These are phyloP conservation scores for Baccha elongata DNA, from an alignment of 2,888 invertebrate species.

Conservation along the genomic window DNA sequence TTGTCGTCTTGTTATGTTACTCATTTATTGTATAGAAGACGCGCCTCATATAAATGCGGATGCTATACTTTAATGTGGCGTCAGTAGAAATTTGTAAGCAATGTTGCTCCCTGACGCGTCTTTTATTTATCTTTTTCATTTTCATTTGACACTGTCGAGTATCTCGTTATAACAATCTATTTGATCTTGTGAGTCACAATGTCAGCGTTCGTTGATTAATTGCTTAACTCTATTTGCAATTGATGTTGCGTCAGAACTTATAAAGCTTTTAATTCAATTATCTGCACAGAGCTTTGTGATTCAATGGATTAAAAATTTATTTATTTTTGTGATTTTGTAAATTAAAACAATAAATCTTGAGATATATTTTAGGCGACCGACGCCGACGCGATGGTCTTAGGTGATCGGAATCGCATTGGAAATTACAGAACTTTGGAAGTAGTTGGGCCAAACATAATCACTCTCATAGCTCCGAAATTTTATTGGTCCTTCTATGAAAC, in stretches of 20 bases:
- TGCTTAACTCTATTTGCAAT: conserved; percentile 28
- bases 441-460: no score
- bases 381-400: no score
- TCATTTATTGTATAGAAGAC: conserved; percentile 5
- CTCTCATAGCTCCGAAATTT: no score
- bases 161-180: conserved; percentile 35
- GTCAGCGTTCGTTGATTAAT: conserved; percentile 72
- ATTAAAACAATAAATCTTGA: no score
- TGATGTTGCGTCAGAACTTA: conserved; percentile 16
- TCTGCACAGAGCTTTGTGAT: background rate
- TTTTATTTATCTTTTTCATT: background rate
- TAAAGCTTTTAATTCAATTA: conserved; percentile 29
- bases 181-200: conserved; percentile 72
- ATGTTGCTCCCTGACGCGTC: conserved; percentile 13
- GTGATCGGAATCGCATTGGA: no score
- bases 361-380: no score
- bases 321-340: no score
- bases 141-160: conserved; percentile 9
- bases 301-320: background rate
- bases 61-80: conserved; percentile 15
- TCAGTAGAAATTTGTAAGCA: conserved; percentile 11
- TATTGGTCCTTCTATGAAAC: no score
- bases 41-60: conserved; percentile 15
- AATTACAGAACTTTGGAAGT: no score
- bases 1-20: background rate